Base-by-base conservation (phyloP, 1,140 invertebrate species). In the Hyles euphorbiae region DNA sequence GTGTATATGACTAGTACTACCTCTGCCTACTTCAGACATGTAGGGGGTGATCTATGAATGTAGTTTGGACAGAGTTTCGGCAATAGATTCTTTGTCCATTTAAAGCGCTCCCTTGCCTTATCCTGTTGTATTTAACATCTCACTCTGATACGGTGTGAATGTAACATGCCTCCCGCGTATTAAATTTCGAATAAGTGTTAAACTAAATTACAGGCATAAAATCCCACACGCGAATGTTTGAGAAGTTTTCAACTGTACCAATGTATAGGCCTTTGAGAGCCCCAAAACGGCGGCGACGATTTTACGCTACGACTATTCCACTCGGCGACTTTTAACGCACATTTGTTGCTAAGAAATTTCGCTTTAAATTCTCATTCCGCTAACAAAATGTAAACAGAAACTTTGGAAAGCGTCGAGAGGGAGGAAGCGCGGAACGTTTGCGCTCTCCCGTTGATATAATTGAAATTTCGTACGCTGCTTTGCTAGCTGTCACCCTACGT, bases 301-400 rank as follows among this genome's bases (percentile, higher is more conserved):
- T 79, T 78, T 54, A 70, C 65, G 73, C 56, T 66, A 73, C 60
- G 70, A 66, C 62, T 71, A 65, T 62, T 76, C 58, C 65, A 44
- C 51, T 60, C 65, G 51, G 48, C 61, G 62, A 65, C 64, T 74
- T 70, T 73, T 66, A 69, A 78, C 74, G 69, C 70, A 81, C 72
- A 75, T 81, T 82, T 75, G 73, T 72, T 68, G 73, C 72, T 73
- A 73, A 79, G 81, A 77, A 80, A 81, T 78, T 78, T 71, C 69
- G 68, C 75, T 78, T 81, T 77, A 84, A 83, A 83, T 79, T 81
- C 81, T 76, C 76, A 82, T 82, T 84, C 67, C 72, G 70, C 78
- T 83, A 83, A 83, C 76, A 80, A 83, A 84, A 83, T 83, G 74
- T 82, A 84, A 84, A 84, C 76, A 84, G 69, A 75, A 78, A 72